These are phyloP conservation scores for Glaucidium brasilianum DNA, from an alignment of 2,113 vertebrate genomes.

Conservation along the genomic window DNA sequence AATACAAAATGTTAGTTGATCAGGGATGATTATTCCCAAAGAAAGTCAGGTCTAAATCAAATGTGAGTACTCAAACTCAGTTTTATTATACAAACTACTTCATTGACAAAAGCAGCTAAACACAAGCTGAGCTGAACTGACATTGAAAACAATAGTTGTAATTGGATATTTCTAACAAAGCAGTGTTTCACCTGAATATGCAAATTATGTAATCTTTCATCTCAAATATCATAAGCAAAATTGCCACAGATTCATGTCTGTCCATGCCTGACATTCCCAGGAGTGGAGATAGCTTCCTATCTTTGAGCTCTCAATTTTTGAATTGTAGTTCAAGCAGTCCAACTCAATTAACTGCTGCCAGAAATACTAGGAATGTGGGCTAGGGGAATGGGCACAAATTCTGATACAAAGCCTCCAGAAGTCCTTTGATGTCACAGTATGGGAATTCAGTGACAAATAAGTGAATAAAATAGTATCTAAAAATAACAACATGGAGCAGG, in stretches of 20 bases:
- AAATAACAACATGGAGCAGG: neutral
- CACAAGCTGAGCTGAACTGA: neutral
- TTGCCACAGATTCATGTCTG: neutral
- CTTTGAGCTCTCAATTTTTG: neutral
- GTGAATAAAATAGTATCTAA: neutral
- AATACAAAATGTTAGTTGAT: neutral
- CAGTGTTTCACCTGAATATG: neutral
- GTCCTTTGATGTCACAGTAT: neutral
- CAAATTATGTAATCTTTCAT: neutral
- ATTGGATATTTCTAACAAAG: neutral
- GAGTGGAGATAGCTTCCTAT: neutral
- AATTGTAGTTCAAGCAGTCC: neutral
- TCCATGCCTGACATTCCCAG: neutral
- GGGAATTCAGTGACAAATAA: neutral
- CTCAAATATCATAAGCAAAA: neutral
- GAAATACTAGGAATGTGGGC: neutral
- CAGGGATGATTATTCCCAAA: neutral
- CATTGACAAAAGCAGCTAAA: neutral
- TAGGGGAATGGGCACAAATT: neutral
- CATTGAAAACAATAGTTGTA: neutral
- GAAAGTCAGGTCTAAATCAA: neutral
- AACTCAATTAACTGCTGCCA: neutral
- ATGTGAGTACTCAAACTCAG: neutral
- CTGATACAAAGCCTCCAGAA: neutral
- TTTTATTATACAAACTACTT: neutral